Evolutionary conservation across 2,797 vertebrate species (phyloP).

Genomic region (Oreochromis grahami): DNA sequence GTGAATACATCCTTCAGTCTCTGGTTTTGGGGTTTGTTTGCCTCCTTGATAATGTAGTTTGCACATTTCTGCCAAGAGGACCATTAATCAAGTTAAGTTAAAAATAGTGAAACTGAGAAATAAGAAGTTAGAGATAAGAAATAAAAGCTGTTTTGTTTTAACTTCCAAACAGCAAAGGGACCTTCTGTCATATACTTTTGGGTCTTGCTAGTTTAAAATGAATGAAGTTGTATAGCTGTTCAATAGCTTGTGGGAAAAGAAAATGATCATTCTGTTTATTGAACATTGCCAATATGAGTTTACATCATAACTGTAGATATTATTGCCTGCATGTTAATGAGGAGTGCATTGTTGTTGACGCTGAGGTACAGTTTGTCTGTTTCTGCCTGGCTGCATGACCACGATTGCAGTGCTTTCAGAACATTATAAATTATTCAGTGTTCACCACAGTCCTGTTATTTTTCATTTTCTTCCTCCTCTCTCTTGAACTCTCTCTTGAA

Average conservation of each 20-base stretch:
- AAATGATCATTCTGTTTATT: neutral
- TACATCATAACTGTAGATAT: neutral
- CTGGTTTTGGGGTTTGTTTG: neutral
- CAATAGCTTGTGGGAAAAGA: neutral
- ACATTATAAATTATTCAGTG: slow-evolving; percentile 1
- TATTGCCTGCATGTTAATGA: neutral
- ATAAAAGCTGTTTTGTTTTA: neutral
- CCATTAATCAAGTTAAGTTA: neutral
- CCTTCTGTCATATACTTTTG: neutral
- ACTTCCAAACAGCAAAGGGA: neutral
- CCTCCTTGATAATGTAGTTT: neutral
- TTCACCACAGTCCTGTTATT: neutral
- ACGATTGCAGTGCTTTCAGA: neutral
- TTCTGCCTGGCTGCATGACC: neutral
- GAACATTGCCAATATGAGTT: neutral
- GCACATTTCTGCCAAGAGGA: neutral
- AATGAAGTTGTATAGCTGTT: neutral
- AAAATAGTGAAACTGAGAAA: neutral
- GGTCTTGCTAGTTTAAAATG: neutral
- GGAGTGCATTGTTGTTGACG: neutral
- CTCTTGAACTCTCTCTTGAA: too few species aligned
- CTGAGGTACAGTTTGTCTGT: neutral
- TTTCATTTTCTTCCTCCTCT: neutral
- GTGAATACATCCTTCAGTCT: neutral
- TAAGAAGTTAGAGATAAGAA: neutral